phyloP scores from a whole-genome alignment of 1,140 invertebrate species.

The Apis florea region DNA sequence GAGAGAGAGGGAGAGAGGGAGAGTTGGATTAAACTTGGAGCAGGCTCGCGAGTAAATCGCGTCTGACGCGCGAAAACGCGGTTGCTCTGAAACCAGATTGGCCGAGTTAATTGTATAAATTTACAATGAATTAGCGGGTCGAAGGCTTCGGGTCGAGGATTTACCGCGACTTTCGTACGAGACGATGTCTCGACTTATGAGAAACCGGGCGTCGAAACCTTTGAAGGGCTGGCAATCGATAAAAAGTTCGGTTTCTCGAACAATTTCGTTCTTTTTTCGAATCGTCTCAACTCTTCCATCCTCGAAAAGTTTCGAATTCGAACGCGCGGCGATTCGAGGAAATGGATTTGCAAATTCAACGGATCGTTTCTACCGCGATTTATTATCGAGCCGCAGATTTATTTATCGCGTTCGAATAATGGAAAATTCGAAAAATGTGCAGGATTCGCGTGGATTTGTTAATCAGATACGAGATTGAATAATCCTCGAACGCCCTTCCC shows the following conservation, averaged over 20 bases:
- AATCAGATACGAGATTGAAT: too few species aligned
- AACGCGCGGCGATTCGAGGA: too few species aligned
- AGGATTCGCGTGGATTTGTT: background rate
- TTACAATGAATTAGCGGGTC: slow-evolving; percentile 62
- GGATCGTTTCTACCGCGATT: background rate
- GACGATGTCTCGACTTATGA: too few species aligned
- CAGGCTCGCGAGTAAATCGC: slow-evolving; percentile 24
- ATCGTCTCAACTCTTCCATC: too few species aligned
- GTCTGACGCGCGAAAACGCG: slow-evolving; percentile 23
- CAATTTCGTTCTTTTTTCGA: too few species aligned
- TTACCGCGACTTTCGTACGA: slow-evolving; percentile 28
- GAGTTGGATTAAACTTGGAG: slow-evolving; percentile 11
- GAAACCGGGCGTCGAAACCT: too few species aligned
- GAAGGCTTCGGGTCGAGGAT: slow-evolving; percentile 2
- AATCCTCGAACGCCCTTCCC: background rate
- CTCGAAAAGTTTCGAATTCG: too few species aligned
- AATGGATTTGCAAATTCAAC: too few species aligned
- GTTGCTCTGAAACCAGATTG: slow-evolving; percentile 31
- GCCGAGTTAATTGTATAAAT: slow-evolving; percentile 63
- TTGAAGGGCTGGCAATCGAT: background rate
- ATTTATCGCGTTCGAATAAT: background rate
- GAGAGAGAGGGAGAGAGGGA: too few species aligned
- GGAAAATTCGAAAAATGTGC: background rate
- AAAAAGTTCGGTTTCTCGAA: background rate
- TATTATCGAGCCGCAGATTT: too few species aligned